Conservation (phyloP, 2,797 vertebrate genomes). For the Notolepis coatsorum region DNA sequence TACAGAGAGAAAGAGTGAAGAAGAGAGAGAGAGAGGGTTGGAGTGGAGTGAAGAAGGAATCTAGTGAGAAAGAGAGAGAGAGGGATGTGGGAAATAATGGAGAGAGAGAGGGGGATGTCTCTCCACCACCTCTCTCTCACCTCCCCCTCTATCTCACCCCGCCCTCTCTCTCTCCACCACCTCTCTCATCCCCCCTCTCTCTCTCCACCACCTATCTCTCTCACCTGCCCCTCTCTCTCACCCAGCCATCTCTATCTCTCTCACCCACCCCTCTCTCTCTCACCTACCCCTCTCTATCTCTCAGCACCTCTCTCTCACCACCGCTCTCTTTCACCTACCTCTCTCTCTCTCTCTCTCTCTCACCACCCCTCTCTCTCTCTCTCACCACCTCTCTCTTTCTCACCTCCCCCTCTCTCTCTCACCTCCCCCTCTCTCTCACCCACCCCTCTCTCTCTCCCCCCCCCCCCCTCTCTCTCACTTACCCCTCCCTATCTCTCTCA, state of each 20-base stretch:
- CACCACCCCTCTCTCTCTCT: too few relatives aligned
- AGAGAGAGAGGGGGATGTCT: too few relatives aligned
- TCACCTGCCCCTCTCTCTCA: background rate
- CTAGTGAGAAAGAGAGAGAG: conserved; percentile 2
- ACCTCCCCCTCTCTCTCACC: background rate
- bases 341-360: too few relatives aligned
- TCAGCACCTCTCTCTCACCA: conserved; percentile 24
- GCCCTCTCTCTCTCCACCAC: too few relatives aligned
- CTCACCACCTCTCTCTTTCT: background rate
- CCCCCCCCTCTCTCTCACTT: too few relatives aligned
- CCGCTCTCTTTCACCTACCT: too few relatives aligned
- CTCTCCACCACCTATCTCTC: background rate
- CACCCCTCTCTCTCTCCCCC: background rate
- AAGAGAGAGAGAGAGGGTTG: background rate
- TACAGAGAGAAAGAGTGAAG: background rate
- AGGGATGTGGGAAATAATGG: too few relatives aligned
- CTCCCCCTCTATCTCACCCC: too few relatives aligned
- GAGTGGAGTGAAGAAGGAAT: background rate
- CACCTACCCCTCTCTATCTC: conserved; percentile 9
- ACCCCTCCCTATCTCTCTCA: too few relatives aligned
- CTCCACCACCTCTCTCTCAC: too few relatives aligned
- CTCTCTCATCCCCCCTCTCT: background rate
- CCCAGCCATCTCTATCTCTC: background rate
- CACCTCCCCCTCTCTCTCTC: background rate
- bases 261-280: background rate